phyloP scores from a whole-genome alignment of 2,888 invertebrate genomes.

The Acronicta psi region DNA sequence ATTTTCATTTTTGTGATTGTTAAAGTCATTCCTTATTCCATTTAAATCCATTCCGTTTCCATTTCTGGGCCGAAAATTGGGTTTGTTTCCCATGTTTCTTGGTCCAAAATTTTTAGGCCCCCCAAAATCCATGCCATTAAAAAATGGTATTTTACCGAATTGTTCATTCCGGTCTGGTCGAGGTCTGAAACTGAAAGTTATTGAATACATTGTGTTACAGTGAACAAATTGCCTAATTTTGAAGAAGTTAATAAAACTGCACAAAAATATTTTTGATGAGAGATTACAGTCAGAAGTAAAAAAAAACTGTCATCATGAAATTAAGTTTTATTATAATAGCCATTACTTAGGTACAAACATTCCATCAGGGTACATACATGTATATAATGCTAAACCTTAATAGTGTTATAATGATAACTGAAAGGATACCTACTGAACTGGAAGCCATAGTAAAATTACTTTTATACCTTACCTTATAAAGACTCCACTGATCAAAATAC shows the following conservation, averaged over 20 bases:
- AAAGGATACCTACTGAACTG: no score
- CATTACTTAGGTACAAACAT: not conserved
- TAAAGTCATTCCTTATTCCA: slow-evolving; percentile 83
- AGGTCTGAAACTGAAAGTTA: slow-evolving; percentile 86
- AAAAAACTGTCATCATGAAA: not conserved
- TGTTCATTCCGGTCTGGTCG: slow-evolving; percentile 91
- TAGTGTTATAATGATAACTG: no score
- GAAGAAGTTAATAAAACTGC: not conserved
- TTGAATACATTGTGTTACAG: slow-evolving; percentile 46
- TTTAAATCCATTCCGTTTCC: slow-evolving; percentile 70
- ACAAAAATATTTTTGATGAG: no score
- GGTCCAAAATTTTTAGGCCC: slow-evolving; percentile 86
- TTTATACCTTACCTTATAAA: no score
- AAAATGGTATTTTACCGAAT: slow-evolving; percentile 89
- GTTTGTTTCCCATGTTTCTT: slow-evolving; percentile 81
- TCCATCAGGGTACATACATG: no score
- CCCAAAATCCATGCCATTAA: slow-evolving; percentile 84
- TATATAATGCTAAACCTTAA: no score
- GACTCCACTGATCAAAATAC: no score
- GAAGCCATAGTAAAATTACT: no score
- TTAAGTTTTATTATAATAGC: not conserved
- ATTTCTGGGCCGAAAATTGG: slow-evolving; percentile 84
- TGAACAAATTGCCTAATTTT: not conserved
- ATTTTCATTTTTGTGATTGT: slow-evolving; percentile 78
- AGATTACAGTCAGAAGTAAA: not conserved